Evolutionary conservation across 2,888 invertebrate genomes (phyloP).

Genomic region (Rhamnusium bicolor): DNA sequence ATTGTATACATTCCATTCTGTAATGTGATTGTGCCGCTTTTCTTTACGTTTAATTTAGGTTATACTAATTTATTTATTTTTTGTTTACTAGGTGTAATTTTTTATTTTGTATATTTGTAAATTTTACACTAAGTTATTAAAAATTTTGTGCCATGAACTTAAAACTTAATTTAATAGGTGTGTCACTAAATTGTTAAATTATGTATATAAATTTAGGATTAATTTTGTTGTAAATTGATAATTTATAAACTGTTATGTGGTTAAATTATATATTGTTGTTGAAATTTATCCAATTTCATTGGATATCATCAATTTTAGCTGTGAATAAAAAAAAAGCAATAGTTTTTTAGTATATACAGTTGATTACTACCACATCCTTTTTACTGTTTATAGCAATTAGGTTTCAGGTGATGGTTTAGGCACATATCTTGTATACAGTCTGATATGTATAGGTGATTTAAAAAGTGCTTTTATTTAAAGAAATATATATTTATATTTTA

Average conservation of each 20-base stretch:
- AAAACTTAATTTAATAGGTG: constrained; percentile 8
- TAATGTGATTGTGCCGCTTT: constrained; percentile 7
- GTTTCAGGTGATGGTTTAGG: constrained; percentile 7
- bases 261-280: constrained; percentile 31
- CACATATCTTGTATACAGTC: constrained; percentile 3
- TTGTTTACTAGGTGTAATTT: constrained; percentile 20
- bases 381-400: constrained; percentile 1
- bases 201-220: constrained; percentile 26
- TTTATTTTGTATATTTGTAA: constrained; percentile 28
- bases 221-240: constrained; percentile 23
- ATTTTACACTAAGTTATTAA: constrained; percentile 5
- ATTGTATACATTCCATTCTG: constrained; percentile 21
- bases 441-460: constrained; percentile 14
- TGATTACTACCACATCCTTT: constrained; percentile 2
- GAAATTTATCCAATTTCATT: constrained; percentile 19
- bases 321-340: constrained; percentile 24
- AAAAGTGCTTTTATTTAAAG: constrained; percentile 5
- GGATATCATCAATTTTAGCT: constrained; percentile 21
- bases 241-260: constrained; percentile 28
- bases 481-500: constrained; percentile 8
- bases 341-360: constrained; percentile 17
- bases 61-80: constrained; percentile 33
- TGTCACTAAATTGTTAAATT: constrained; percentile 16
- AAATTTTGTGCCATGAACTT: constrained; percentile 25
- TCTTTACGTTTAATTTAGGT: constrained; percentile 6